These are phyloP conservation scores for Volucella zonaria DNA, from an alignment of 2,888 invertebrate species.

Conservation along the genomic window DNA sequence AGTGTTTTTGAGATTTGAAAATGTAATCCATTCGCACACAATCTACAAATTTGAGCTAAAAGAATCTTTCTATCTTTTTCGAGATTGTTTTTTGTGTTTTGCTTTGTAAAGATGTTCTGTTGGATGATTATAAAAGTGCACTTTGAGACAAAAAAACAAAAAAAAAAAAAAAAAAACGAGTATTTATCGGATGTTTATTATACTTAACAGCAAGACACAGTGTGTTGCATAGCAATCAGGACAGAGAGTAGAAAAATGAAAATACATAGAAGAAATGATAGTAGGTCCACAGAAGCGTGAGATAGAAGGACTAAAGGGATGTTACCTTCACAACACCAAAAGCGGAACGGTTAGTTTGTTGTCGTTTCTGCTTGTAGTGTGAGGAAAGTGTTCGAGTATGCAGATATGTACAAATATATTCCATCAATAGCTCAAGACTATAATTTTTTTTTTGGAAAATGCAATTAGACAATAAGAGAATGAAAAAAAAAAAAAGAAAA, in stretches of 20 bases:
- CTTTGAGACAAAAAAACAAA: conserved; percentile 5
- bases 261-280: background rate
- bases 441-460: too few relatives aligned
- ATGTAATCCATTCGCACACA: conserved; percentile 4
- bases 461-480: too few relatives aligned
- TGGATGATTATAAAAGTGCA: conserved; percentile 49
- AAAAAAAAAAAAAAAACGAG: conserved; percentile 13
- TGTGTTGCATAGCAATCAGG: conserved; percentile 37
- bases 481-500: too few relatives aligned
- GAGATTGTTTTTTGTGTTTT: background rate
- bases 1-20: conserved; percentile 42
- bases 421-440: too few relatives aligned
- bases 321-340: conserved; percentile 60
- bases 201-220: conserved; percentile 59
- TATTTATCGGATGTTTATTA: conserved; percentile 23
- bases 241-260: conserved; percentile 12
- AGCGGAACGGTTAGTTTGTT: conserved; percentile 26
- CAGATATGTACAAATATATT: too few relatives aligned
- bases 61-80: background rate
- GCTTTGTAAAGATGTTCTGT: conserved; percentile 32
- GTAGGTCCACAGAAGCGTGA: background rate
- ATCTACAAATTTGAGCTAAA: conserved; percentile 23
- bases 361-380: conserved; percentile 36
- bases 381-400: conserved; percentile 31
- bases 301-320: conserved; percentile 23